phyloP scores from a whole-genome alignment of 2,797 vertebrate genomes.

The Eulemur mongoz region DNA sequence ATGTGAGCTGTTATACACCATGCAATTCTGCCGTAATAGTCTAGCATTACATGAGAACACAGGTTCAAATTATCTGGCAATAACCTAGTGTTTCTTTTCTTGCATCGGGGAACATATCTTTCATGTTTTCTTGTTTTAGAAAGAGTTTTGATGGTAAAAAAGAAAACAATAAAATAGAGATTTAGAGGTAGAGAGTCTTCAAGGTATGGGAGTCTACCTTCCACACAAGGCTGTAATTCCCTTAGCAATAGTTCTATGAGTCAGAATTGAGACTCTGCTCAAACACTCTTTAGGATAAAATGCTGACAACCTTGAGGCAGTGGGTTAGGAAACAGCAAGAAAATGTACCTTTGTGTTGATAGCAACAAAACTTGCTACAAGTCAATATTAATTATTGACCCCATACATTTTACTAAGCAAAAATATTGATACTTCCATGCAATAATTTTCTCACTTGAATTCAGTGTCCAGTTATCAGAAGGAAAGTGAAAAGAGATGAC shows the following conservation, averaged over 20 bases:
- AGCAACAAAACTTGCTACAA: neutral
- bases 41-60: neutral
- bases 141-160: neutral
- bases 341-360: neutral
- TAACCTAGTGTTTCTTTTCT: neutral
- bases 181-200: neutral
- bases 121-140: neutral
- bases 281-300: neutral
- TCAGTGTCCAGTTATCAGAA: neutral
- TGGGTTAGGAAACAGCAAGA: neutral
- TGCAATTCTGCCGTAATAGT: neutral
- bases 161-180: neutral
- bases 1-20: neutral
- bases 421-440: neutral
- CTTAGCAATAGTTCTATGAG: neutral
- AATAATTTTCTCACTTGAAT: neutral
- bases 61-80: neutral
- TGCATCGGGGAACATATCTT: neutral
- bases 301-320: neutral
- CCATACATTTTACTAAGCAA: neutral
- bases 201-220: neutral
- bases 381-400: neutral
- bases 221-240: accelerated
- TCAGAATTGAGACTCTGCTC: neutral
- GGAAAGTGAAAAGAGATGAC: neutral